These are phyloP conservation scores for Orchestes rusci DNA, from an alignment of 2,888 invertebrate species.

Conservation along the genomic window DNA sequence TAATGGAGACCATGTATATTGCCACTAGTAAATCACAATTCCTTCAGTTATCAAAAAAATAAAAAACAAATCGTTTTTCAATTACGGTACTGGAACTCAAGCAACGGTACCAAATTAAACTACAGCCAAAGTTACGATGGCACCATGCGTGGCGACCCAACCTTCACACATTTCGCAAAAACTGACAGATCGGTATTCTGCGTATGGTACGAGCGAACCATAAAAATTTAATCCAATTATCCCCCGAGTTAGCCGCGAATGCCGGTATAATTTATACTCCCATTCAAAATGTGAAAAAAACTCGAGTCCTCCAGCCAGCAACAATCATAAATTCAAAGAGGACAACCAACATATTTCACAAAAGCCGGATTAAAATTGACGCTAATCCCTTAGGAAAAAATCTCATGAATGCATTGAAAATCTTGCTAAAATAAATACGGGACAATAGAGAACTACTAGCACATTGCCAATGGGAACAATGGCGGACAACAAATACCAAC, in stretches of 20 bases:
- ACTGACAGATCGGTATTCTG: no score
- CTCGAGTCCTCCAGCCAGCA: conserved; percentile 11
- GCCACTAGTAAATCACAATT: no score
- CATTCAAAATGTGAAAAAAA: conserved; percentile 16
- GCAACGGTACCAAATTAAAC: no score
- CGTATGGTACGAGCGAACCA: background rate
- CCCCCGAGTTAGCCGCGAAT: conserved; percentile 5
- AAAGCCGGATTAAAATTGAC: conserved; percentile 39
- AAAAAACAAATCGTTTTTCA: no score
- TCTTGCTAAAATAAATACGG: conserved; percentile 45
- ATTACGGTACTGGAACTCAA: no score
- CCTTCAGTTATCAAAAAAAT: no score
- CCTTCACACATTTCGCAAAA: no score
- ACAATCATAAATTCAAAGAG: conserved; percentile 23
- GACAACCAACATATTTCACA: conserved; percentile 25
- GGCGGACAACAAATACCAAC: conserved; percentile 45
- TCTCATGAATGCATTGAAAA: conserved; percentile 42
- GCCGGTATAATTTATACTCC: conserved; percentile 18
- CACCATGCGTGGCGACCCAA: no score
- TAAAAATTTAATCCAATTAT: conserved; percentile 18
- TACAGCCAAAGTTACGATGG: no score
- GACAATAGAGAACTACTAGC: conserved; percentile 43
- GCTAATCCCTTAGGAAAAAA: conserved; percentile 40
- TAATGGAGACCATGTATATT: no score
- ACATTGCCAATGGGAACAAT: conserved; percentile 43